phyloP scores from a whole-genome alignment of 1,140 invertebrate species.

The Calycopis cecrops region DNA sequence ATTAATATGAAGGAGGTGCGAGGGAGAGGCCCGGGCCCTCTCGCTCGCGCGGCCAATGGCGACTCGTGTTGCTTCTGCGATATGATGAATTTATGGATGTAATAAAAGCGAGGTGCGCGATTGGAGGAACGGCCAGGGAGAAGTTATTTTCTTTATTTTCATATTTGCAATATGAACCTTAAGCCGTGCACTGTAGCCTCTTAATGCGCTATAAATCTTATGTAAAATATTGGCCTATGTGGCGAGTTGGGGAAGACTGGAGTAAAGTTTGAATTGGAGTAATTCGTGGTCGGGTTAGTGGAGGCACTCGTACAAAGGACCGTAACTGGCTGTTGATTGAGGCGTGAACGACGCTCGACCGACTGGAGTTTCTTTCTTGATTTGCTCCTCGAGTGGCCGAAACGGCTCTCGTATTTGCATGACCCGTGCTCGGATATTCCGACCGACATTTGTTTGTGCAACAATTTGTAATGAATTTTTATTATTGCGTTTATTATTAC shows the following conservation, averaged over 20 bases:
- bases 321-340: conserved; percentile 69
- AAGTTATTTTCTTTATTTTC: conserved; percentile 74
- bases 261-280: conserved; percentile 32
- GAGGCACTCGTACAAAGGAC: conserved; percentile 59
- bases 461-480: conserved; percentile 2
- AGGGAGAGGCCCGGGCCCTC: conserved; percentile 62
- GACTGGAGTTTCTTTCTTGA: conserved; percentile 66
- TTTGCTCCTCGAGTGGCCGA: conserved; percentile 66
- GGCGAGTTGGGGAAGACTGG: conserved; percentile 3
- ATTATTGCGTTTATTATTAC: not conserved
- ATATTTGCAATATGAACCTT: conserved; percentile 67
- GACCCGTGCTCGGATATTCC: conserved; percentile 47
- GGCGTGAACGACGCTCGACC: conserved; percentile 67
- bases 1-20: conserved; percentile 78
- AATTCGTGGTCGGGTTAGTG: conserved; percentile 38
- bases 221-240: conserved; percentile 12
- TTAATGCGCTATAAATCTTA: conserved; percentile 10
- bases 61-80: conserved; percentile 63
- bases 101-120: conserved; percentile 76
- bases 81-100: conserved; percentile 80
- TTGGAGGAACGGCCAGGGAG: conserved; percentile 69
- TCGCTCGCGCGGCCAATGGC: conserved; percentile 73
- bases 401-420: conserved; percentile 69
- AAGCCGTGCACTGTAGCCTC: conserved; percentile 33
- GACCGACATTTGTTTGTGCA: conserved; percentile 37